phyloP scores from a whole-genome alignment of 2,797 vertebrate genomes.

The Bufotes viridis region DNA sequence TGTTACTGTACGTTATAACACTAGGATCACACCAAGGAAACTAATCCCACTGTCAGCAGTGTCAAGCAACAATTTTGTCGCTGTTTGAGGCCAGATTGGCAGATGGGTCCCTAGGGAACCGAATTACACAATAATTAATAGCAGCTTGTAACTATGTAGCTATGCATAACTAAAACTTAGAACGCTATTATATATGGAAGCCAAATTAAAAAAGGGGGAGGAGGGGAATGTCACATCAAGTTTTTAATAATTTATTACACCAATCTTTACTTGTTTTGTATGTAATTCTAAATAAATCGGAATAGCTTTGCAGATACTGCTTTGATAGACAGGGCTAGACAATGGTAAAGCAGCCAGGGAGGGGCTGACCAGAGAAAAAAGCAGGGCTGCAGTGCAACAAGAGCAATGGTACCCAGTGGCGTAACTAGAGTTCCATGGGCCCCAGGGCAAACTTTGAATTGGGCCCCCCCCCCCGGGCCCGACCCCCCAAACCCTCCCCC shows the following conservation, averaged over 20 bases:
- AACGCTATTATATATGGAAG: background rate
- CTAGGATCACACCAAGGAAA: background rate
- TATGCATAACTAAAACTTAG: background rate
- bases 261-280: background rate
- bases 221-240: background rate
- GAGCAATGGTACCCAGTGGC: no score
- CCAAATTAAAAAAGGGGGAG: background rate
- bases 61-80: background rate
- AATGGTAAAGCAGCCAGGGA: no score
- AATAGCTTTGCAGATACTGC: background rate
- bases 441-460: no score
- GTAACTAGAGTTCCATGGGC: no score
- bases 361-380: no score
- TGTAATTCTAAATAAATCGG: background rate
- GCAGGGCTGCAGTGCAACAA: no score
- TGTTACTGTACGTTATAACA: background rate
- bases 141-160: background rate
- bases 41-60: background rate
- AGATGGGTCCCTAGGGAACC: background rate
- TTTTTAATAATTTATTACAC: background rate
- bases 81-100: background rate
- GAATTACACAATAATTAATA: background rate
- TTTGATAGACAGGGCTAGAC: background rate
- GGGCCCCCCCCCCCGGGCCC: no score
- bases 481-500: no score